Base-by-base conservation (phyloP, 2,888 invertebrate genomes). In the Phania funesta region DNA sequence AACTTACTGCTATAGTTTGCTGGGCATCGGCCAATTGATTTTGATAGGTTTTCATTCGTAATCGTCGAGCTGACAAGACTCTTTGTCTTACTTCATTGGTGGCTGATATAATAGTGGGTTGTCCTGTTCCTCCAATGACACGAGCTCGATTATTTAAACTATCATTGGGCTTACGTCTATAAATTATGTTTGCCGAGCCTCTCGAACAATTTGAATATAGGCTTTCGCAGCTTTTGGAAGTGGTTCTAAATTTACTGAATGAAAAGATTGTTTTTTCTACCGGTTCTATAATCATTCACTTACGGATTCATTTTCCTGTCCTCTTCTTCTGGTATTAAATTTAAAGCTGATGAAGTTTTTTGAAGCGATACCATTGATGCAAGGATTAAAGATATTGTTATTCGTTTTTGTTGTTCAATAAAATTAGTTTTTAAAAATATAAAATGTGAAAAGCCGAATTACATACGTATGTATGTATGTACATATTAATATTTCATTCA, bases 11-110 rank as follows among this genome's bases (percentile, higher is more conserved):
- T 80, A 96, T 92, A 88, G 95, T 95, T 86, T 94, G 95, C 88
- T 96, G 95, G 0, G 95, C 95, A 89, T 96, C 95, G 5, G 94
- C 93, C 71, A 96, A 88, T 88, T 96, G 95, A 90, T 95, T 96
- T 91, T 96, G 96, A 83, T 96, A 91, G 76, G 95, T 94, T 87
- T 96, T 95, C 29, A 95, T 92, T 26, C 95, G 92, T 79, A 96
- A 92, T 83, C 95, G 93, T 90, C 95, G 95, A 0, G 96, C 96
- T 0, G 96, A 96, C 84, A 95, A 91, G 50, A 96, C 94, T 13
- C 96, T 92, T 89, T 96, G 94, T 29, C 91, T 89, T 11, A 92
- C 89, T 46, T 91, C 91, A 80, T 89, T 91, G 13, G 87, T 88
- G 50, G 88, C 88, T 24, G 88, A 85, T 56, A 89, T 86, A 24